phyloP scores from a whole-genome alignment of 2,113 vertebrate genomes.

The Alosa alosa region DNA sequence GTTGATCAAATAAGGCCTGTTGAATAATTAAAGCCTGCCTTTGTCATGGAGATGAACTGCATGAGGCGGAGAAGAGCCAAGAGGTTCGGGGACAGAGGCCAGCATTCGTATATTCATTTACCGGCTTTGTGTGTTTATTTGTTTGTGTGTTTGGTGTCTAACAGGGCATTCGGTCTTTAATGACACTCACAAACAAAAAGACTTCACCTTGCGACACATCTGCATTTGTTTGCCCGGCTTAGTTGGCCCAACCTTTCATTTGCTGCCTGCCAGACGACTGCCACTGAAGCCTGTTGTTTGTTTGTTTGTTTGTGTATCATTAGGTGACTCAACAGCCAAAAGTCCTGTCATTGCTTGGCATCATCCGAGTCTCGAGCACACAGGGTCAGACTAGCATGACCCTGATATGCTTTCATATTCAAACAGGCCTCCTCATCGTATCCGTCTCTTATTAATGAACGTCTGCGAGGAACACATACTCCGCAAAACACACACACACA shows the following conservation, averaged over 20 bases:
- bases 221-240: not conserved
- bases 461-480: not conserved
- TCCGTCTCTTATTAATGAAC: not conserved
- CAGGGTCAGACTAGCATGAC: not conserved
- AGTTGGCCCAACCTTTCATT: not conserved
- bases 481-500: conserved; percentile 19
- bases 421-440: not conserved
- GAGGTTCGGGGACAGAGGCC: conserved; percentile 26
- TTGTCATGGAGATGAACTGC: conserved; percentile 75
- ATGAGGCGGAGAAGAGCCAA: conserved; percentile 28
- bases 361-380: not conserved
- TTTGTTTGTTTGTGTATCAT: not conserved
- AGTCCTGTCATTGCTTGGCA: not conserved
- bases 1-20: conserved; percentile 74
- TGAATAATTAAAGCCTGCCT: conserved; percentile 77
- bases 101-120: conserved; percentile 28
- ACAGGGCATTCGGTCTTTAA: not conserved
- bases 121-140: conserved; percentile 43
- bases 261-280: not conserved
- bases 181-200: not conserved
- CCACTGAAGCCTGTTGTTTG: not conserved
- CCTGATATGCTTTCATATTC: not conserved
- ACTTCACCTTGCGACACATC: not conserved
- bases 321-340: not conserved
- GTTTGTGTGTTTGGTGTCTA: not conserved